Conservation (phyloP, 2,888 invertebrate genomes). For the Thumatha senex region DNA sequence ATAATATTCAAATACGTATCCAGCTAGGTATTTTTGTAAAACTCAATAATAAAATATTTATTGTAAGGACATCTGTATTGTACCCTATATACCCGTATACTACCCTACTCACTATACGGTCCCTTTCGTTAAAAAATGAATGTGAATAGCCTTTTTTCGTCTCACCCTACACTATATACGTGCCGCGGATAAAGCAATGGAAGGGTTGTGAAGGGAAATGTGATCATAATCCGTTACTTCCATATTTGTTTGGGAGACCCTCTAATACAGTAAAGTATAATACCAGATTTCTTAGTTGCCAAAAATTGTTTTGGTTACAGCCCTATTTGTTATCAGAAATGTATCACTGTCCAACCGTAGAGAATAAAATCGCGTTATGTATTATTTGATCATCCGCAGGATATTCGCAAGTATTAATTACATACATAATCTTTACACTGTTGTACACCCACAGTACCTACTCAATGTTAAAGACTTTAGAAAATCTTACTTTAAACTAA, state of each 20-base stretch:
- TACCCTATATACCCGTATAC: no score
- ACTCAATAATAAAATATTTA: conserved; percentile 63
- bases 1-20: no score
- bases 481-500: no score
- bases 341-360: not conserved
- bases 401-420: no score
- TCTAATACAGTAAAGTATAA: conserved; percentile 36
- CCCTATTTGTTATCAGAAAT: not conserved
- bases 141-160: conserved; percentile 53
- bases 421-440: no score
- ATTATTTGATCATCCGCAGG: no score
- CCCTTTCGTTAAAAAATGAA: conserved; percentile 62
- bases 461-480: no score
- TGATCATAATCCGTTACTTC: conserved; percentile 68
- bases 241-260: conserved; percentile 64
- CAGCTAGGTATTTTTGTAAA: conserved; percentile 30
- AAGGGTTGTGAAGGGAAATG: conserved; percentile 67
- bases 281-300: conserved; percentile 30
- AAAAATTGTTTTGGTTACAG: conserved; percentile 19
- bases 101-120: conserved; percentile 53
- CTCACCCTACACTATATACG: conserved; percentile 46
- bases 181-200: conserved; percentile 59
- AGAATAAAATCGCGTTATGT: no score
- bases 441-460: no score
- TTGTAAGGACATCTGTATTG: conserved; percentile 41